Conservation (phyloP, 2,888 invertebrate genomes). For the Yponomeuta cagnagella region DNA sequence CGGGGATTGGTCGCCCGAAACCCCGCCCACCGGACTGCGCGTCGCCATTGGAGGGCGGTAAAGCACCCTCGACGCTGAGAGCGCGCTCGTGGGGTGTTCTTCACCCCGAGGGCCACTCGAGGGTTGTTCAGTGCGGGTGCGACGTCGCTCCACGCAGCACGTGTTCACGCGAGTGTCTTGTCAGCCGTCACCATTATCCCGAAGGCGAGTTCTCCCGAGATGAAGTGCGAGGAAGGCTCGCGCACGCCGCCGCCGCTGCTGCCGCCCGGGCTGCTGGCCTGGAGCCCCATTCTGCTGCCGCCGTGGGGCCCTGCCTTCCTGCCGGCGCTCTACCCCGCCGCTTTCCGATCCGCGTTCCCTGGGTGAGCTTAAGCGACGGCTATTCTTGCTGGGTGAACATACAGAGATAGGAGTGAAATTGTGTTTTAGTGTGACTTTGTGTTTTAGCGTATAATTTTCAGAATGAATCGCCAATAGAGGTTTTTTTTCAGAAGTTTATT, state of each 20-base stretch:
- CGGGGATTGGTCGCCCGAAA: constrained; percentile 50
- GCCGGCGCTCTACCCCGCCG: constrained; percentile 83
- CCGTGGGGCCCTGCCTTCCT: constrained; percentile 85
- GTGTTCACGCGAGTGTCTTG: constrained; percentile 54
- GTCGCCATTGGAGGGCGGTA: constrained; percentile 56
- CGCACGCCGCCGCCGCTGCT: constrained; percentile 63
- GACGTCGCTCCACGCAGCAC: constrained; percentile 70
- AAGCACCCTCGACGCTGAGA: constrained; percentile 74
- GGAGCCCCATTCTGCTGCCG: constrained; percentile 84
- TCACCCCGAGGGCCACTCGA: constrained; percentile 75
- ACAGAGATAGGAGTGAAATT: background rate
- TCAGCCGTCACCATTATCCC: constrained; percentile 66
- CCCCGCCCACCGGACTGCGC: constrained; percentile 56
- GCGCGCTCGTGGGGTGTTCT: constrained; percentile 74
- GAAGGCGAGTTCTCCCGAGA: constrained; percentile 71
- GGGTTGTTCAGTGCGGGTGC: constrained; percentile 73
- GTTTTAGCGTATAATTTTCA: background rate
- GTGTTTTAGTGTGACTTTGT: background rate
- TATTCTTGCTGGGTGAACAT: constrained; percentile 13
- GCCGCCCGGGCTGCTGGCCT: constrained; percentile 80
- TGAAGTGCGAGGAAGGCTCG: constrained; percentile 70
- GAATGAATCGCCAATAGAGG: too few relatives aligned
- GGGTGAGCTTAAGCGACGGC: constrained; percentile 74
- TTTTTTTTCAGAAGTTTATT: too few relatives aligned
- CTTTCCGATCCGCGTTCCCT: constrained; percentile 82